A percentile compares a stretch with the other conserved stretches of the same genome.
Evolutionary conservation across 30 jellyfish, hydroid and myxozoan species (phyloP).

Genomic region (Morbakka virulenta): DNA sequence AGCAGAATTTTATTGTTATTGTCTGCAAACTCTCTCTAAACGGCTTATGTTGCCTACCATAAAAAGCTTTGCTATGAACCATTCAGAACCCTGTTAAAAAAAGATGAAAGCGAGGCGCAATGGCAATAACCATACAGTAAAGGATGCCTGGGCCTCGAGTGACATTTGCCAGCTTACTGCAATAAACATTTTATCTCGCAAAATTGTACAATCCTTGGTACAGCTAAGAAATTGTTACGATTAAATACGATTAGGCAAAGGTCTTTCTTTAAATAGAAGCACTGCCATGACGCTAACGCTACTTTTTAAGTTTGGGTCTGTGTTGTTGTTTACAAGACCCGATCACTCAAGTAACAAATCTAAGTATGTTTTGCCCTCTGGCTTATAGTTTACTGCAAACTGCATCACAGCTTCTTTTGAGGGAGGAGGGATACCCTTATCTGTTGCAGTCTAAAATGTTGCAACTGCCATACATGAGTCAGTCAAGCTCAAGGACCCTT

Average conservation of each 20-base stretch:
- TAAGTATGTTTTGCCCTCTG: conserved; percentile 10
- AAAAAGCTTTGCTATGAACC: conserved; percentile 38
- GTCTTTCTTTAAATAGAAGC: too few species aligned
- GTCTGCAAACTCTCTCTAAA: conserved; percentile 18
- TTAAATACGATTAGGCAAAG: too few species aligned
- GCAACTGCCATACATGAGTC: conserved; percentile 35
- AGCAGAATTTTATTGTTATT: conserved; percentile 19
- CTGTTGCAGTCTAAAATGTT: conserved; percentile 11
- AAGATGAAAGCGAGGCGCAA: conserved; percentile 6
- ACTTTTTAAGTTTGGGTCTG: neutral
- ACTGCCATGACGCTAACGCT: neutral
- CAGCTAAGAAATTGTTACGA: neutral
- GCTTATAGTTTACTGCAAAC: conserved; percentile 8
- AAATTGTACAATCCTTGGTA: neutral
- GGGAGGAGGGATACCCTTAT: conserved; percentile 9
- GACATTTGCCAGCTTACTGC: conserved; percentile 20
- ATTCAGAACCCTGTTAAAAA: conserved; percentile 33
- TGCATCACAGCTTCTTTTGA: conserved; percentile 10
- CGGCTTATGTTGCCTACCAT: conserved; percentile 20
- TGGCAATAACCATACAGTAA: conserved; percentile 2
- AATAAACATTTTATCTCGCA: neutral
- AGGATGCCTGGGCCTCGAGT: conserved; percentile 10
- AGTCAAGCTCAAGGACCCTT: conserved; percentile 33
- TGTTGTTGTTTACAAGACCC: neutral
- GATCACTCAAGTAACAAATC: neutral